phyloP scores from a whole-genome alignment of 2,888 invertebrate species.

The Lochmaea crataegi region DNA sequence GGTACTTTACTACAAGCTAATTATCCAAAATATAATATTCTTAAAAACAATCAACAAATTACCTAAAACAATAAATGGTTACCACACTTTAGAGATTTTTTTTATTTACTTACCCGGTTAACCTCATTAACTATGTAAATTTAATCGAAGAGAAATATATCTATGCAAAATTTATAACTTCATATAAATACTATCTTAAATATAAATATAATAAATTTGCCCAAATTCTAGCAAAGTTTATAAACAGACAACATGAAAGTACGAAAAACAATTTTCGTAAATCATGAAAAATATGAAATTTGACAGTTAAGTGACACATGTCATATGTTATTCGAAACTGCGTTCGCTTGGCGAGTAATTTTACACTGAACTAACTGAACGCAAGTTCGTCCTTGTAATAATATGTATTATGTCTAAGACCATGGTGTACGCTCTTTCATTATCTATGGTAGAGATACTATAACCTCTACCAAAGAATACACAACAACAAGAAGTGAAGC shows the following conservation, averaged over 20 bases:
- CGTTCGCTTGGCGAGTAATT: neutral
- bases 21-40: neutral
- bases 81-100: neutral
- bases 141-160: neutral
- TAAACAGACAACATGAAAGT: neutral
- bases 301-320: neutral
- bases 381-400: no score
- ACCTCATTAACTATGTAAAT: neutral
- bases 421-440: no score
- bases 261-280: slow-evolving; percentile 1
- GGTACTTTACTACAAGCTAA: neutral
- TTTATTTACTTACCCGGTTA: neutral
- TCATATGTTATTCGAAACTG: neutral
- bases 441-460: no score
- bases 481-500: no score
- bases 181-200: neutral
- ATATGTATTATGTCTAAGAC: no score
- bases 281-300: neutral
- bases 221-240: neutral
- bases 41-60: neutral
- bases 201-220: slow-evolving; percentile 2
- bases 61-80: neutral
- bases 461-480: no score
- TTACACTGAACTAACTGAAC: no score
- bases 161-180: neutral